Evolutionary conservation across 2,888 invertebrate species (phyloP), one percentile per base, ranked within the genome.

Genomic region (Synergus gifuensis): DNA sequence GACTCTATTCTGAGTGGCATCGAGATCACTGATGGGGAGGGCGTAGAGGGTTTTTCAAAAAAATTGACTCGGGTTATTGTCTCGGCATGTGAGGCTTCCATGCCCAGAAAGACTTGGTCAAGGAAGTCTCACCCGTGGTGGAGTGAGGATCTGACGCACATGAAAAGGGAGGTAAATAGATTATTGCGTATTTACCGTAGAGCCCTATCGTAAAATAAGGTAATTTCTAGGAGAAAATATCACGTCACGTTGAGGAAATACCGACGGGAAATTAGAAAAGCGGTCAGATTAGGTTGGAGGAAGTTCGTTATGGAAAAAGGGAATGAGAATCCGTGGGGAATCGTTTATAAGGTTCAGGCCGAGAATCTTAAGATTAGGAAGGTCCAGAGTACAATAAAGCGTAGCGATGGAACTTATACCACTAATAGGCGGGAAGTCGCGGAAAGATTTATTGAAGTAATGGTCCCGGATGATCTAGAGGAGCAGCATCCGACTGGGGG

Each of bases 71-170:
- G 16, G 16, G 46, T 16, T 4, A 49, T 49, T 4, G 4, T 49
- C 14, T 3, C 14, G 1, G 4, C 46, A 14, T 16, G 16, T 49
- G 46, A 49, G 46, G 5, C 0, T 49, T 49, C 16, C 4, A 49
- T 49, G 46, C 16, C 46, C 4, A 14, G 16, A 1, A 49, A 16
- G 4, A 49, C 46, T 2, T 49, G 46, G 46, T 4, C 4, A 4
- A 16, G 4, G 14, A 78, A 60, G 16, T 69, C 67, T n/a, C 22
- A 58, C 8, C 67, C 46, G 0, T 78, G 69, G 78, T 42, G 78
- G 69, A 60, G 7, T 8, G 1, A 16, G 2, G 0, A 7, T 0
- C 18, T 78, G 0, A 67, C 22, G 3, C 4, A 0, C 0, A 5
- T 4, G n/a, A 78, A 78, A 40, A 12, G 9, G 0, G 12, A 9